Conservation (phyloP, 2,113 vertebrate species). For the Myocastor coypus region DNA sequence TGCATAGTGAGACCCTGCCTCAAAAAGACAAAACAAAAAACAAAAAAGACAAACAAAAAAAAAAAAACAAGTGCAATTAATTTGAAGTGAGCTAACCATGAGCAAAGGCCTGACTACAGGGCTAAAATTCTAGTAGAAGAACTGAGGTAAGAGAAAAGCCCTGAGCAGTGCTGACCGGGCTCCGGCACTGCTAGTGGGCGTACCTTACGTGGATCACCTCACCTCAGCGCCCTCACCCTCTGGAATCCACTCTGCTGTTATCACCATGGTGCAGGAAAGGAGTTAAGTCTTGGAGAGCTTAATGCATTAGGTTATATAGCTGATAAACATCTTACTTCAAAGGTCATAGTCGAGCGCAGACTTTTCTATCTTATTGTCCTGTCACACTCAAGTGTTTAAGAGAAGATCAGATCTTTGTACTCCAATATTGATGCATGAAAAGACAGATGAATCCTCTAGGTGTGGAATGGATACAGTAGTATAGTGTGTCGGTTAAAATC, state of each 20-base stretch:
- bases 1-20: too few relatives aligned
- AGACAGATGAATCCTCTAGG: not conserved
- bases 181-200: too few relatives aligned
- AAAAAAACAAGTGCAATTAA: not conserved
- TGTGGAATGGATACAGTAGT: not conserved
- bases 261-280: not conserved
- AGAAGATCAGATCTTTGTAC: not conserved
- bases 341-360: not conserved
- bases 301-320: not conserved
- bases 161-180: not conserved
- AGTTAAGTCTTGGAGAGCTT: not conserved
- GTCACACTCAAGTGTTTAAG: not conserved
- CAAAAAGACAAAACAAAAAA: too few relatives aligned
- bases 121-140: not conserved
- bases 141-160: not conserved
- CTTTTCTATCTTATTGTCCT: not conserved
- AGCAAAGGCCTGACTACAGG: not conserved
- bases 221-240: not conserved
- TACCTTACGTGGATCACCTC: too few relatives aligned
- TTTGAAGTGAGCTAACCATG: not conserved
- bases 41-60: too few relatives aligned
- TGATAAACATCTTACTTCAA: not conserved
- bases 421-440: not conserved
- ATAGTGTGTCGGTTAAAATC: not conserved
- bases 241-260: not conserved